Evolutionary conservation across 2,888 invertebrate species (phyloP).

Genomic region (Acrocera orbiculus): DNA sequence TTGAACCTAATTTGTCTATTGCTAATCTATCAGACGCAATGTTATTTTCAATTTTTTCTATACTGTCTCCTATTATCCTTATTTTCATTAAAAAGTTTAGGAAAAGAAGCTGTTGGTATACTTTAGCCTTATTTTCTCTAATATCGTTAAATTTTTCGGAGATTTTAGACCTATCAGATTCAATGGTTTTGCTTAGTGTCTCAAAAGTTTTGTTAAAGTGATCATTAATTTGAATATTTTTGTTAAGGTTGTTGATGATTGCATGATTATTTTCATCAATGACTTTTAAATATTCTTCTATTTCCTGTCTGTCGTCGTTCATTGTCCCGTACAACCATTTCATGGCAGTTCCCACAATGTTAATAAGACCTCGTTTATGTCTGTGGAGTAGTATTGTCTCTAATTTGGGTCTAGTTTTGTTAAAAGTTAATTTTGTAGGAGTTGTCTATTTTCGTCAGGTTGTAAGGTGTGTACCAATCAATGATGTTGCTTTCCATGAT

Average conservation of each 20-base stretch:
- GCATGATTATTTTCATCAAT: conserved; percentile 7
- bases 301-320: conserved; percentile 5
- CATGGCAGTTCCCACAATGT: conserved; percentile 2
- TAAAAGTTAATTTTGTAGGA: too few relatives aligned
- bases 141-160: conserved; percentile 1
- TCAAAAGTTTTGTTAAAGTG: conserved; percentile 6
- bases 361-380: conserved; percentile 5
- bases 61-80: not conserved
- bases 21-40: conserved; percentile 1
- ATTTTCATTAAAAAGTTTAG: not conserved
- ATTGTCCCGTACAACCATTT: conserved; percentile 7
- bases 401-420: too few relatives aligned
- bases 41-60: not conserved
- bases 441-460: too few relatives aligned
- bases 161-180: conserved; percentile 4
- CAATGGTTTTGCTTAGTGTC: conserved; percentile 4
- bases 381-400: conserved; percentile 3
- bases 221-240: conserved; percentile 5
- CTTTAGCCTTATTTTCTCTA: not conserved
- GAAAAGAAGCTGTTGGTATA: not conserved
- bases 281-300: conserved; percentile 3
- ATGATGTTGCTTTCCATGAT: too few relatives aligned
- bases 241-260: conserved; percentile 3
- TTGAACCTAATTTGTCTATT: conserved; percentile 1
- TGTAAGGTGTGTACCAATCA: too few relatives aligned